Evolutionary conservation across 2,113 vertebrate species (phyloP), one percentile per base, ranked within the genome.

Genomic region (Chaetodon auriga): DNA sequence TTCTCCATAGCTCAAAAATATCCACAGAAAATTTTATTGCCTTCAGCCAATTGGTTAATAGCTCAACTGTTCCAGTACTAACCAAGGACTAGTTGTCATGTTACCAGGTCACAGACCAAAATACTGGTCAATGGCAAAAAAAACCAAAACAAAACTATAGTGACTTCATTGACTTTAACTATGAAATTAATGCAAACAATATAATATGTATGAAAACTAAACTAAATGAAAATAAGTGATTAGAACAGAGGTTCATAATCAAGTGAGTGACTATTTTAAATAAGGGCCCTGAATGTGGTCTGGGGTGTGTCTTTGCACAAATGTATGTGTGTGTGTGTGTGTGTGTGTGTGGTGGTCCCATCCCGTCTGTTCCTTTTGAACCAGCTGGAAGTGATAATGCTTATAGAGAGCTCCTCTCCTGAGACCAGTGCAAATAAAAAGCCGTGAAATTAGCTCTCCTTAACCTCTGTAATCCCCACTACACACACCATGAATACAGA

Each of bases 371-470:
- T 80, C 80, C 80, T 81, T 88, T 89, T 85, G 78, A 92, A 88
- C 86, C 95, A 95, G 94, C 94, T 94, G 82, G 90, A 92, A 88
- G 87, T 86, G 93, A 93, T 94, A 90, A 92, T 92, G 90, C 89
- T 93, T 85, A 89, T 78, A 78, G 81, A 92, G 89, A 80, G 86
- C 84, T 82, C 66, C 88, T 90, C 88, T 90, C 93, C 75, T 85
- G 95, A 92, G 95, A 94, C 90, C 81, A 70, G 61, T 23, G 75
- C 84, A 93, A 93, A 95, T 94, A 94, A 95, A 95, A 87, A 93
- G 92, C 84, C 89, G 80, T 95, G 94, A 95, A 95, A 95, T 95
- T 94, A 94, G 93, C 92, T 95, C 94, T 83, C 92, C 84, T 95
- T 93, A 95, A 94, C 94, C 94, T 87, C 85, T 85, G 81, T 82